Conservation (phyloP, 2,113 vertebrate genomes). For the Camelus bactrianus region DNA sequence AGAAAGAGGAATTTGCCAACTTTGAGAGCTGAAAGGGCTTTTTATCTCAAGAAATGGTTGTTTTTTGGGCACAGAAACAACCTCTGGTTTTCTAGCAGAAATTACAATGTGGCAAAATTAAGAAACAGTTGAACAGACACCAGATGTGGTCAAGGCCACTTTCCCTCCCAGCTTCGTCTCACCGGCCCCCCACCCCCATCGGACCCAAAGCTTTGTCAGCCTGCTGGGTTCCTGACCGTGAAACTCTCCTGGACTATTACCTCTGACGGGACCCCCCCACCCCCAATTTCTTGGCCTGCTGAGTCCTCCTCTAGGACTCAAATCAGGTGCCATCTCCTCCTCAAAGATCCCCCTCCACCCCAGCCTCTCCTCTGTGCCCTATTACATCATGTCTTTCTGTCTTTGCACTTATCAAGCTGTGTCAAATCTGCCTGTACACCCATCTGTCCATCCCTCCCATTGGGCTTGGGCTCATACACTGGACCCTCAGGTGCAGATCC, state of each 20-base stretch:
- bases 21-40: neutral
- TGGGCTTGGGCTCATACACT: neutral
- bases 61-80: neutral
- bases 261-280: neutral
- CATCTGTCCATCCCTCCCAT: neutral
- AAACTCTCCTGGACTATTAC: neutral
- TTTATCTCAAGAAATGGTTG: neutral
- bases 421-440: neutral
- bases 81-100: conserved; percentile 18
- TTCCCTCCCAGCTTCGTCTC: neutral
- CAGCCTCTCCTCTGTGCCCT: neutral
- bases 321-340: neutral
- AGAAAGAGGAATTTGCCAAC: neutral
- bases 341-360: neutral
- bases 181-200: neutral
- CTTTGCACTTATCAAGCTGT: neutral
- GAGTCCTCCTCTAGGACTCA: neutral
- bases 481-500: neutral
- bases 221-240: neutral
- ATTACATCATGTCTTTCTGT: neutral
- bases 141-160: neutral
- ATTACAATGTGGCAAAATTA: neutral
- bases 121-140: neutral
- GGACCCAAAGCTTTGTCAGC: neutral
- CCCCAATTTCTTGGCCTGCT: neutral